These are phyloP conservation scores for Petrosia ficiformis DNA, from an alignment of 37 sponge, comb jelly and placozoan genomes.

Conservation along the genomic window DNA sequence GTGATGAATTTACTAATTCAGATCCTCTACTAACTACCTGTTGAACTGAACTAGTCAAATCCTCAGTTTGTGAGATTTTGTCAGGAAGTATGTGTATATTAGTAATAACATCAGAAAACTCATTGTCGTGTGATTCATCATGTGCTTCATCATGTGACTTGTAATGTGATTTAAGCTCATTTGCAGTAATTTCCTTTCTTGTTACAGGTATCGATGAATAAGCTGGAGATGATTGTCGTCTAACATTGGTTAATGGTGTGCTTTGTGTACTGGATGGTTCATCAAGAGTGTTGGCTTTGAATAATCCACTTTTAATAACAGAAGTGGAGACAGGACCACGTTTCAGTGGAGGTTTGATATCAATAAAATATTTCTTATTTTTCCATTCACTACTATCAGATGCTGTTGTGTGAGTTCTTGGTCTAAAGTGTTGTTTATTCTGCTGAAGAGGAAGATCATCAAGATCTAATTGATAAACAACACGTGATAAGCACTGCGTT, in stretches of 20 bases:
- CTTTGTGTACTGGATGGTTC: not conserved
- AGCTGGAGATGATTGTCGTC: not conserved
- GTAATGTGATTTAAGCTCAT: too few species aligned
- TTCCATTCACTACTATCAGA: not conserved
- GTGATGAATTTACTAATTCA: too few species aligned
- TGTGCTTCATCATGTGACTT: too few species aligned
- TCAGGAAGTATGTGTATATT: too few species aligned
- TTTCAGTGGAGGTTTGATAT: not conserved
- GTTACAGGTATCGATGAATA: not conserved
- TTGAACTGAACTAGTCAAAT: too few species aligned
- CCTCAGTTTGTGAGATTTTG: too few species aligned
- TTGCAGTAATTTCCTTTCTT: not conserved
- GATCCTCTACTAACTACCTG: too few species aligned
- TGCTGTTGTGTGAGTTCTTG: not conserved
- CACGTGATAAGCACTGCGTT: conserved; percentile 59
- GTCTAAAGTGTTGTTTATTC: conserved; percentile 8
- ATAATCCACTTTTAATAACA: conserved; percentile 3
- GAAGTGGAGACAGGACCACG: not conserved
- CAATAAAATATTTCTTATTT: conserved; percentile 26
- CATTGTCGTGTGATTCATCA: too few species aligned
- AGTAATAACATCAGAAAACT: too few species aligned
- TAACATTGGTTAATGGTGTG: not conserved
- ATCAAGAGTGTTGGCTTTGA: too few species aligned
- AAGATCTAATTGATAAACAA: conserved; percentile 65
- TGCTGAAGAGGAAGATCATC: conserved; percentile 59